Percentiles rank a stretch among this genome's conserved stretches.
Evolutionary conservation across 2,888 invertebrate species (phyloP).

Genomic region (Caenorhabditis macrosperma): DNA sequence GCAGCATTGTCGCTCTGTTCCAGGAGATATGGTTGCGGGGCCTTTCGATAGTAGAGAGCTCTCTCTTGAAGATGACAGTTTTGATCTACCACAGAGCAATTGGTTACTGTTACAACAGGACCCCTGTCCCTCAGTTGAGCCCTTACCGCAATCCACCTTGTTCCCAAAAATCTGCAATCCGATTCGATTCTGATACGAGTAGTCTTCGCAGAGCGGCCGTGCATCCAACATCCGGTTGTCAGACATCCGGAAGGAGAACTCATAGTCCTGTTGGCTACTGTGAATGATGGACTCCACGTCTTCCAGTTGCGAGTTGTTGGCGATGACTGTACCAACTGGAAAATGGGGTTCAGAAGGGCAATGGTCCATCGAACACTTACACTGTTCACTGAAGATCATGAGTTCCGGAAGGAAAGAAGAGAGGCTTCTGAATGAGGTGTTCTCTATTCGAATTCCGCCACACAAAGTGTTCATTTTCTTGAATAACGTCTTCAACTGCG

Average conservation of each 20-base stretch:
- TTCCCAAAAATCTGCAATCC: not conserved
- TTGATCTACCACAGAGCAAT: too few relatives aligned
- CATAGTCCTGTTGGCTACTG: not conserved
- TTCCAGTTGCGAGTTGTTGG: not conserved
- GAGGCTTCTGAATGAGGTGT: not conserved
- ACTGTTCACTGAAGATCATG: too few relatives aligned
- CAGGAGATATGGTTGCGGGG: too few relatives aligned
- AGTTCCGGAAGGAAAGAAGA: too few relatives aligned
- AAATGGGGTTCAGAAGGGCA: too few relatives aligned
- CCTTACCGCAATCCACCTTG: not conserved
- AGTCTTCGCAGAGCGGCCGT: not conserved
- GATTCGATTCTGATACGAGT: not conserved
- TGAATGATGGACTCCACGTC: not conserved
- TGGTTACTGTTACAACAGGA: too few relatives aligned
- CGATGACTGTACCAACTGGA: too few relatives aligned
- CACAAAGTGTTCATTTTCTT: not conserved
- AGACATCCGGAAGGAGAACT: not conserved
- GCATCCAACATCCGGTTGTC: constrained; percentile 10
- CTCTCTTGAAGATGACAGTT: not conserved
- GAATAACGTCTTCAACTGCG: not conserved
- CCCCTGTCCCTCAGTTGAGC: too few relatives aligned
- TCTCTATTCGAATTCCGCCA: not conserved
- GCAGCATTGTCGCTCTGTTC: too few relatives aligned
- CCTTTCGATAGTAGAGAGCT: too few relatives aligned
- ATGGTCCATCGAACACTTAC: too few relatives aligned